Conservation (phyloP, 1,140 invertebrate genomes). For the Cyclargus thomasi region DNA sequence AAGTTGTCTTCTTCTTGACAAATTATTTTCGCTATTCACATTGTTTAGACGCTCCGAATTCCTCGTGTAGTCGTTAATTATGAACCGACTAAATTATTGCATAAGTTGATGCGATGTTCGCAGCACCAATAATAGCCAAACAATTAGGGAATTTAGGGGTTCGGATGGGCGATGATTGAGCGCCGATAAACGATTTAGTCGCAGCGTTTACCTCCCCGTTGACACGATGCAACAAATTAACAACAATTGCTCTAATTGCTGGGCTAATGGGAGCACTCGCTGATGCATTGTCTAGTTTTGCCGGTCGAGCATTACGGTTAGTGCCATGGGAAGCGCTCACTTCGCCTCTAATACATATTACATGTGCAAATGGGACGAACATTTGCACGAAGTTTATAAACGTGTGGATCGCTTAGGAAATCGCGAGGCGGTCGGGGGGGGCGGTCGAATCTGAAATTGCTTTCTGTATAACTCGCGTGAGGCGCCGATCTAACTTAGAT, state of each 20-base stretch:
- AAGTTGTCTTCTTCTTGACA: slow-evolving; percentile 32
- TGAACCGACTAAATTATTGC: not conserved
- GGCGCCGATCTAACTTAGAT: slow-evolving; percentile 47
- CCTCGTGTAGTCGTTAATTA: slow-evolving; percentile 8
- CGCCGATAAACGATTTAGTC: slow-evolving; percentile 22
- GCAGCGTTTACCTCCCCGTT: slow-evolving; percentile 21
- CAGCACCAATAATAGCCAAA: not conserved
- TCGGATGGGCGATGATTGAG: not conserved
- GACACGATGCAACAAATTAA: slow-evolving; percentile 57
- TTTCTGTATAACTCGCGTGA: slow-evolving; percentile 52
- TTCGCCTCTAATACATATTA: not conserved
- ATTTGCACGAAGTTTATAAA: slow-evolving; percentile 7
- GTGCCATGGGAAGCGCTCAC: slow-evolving; percentile 37
- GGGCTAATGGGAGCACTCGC: slow-evolving; percentile 54
- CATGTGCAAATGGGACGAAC: not conserved
- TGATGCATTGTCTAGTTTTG: slow-evolving; percentile 58
- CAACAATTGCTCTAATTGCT: slow-evolving; percentile 71
- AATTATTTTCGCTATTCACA: slow-evolving; percentile 31
- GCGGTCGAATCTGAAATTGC: slow-evolving; percentile 49
- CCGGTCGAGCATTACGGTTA: slow-evolving; percentile 45
- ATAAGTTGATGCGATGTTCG: not conserved
- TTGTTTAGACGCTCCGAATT: slow-evolving; percentile 25
- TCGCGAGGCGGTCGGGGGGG: slow-evolving; percentile 25
- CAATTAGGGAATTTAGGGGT: not conserved
- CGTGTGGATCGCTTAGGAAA: slow-evolving; percentile 12